Evolutionary conservation across 1,140 invertebrate genomes (phyloP).

Genomic region (Atta cephalotes): DNA sequence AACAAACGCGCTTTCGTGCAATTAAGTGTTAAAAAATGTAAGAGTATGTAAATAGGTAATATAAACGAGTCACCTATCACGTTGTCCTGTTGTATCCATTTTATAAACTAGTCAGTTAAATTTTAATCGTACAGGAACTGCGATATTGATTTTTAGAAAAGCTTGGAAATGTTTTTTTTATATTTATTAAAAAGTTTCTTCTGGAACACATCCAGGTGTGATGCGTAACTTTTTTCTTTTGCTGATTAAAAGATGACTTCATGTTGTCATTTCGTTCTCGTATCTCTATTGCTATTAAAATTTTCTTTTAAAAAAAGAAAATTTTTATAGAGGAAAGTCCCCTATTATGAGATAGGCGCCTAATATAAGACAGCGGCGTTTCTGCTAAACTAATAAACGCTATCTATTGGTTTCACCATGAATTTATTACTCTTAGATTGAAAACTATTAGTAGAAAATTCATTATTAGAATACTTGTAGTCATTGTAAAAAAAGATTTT

Average conservation of each 20-base stretch:
- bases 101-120: background rate
- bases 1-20: background rate
- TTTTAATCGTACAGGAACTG: background rate
- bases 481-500: too few species aligned
- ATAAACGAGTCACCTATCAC: background rate
- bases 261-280: background rate
- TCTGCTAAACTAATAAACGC: too few species aligned
- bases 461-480: too few species aligned
- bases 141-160: background rate
- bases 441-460: too few species aligned
- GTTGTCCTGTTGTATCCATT: too few species aligned
- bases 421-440: too few species aligned
- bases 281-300: background rate
- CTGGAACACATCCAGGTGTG: background rate
- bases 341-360: too few species aligned
- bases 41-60: too few species aligned
- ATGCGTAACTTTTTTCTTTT: background rate
- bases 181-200: background rate
- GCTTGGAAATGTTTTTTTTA: background rate
- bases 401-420: too few species aligned
- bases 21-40: constrained; percentile 34
- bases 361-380: too few species aligned
- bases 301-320: background rate
- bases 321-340: background rate
- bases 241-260: background rate